Evolutionary conservation across 2,888 invertebrate species (phyloP).

Genomic region (Coecobrya sp.): DNA sequence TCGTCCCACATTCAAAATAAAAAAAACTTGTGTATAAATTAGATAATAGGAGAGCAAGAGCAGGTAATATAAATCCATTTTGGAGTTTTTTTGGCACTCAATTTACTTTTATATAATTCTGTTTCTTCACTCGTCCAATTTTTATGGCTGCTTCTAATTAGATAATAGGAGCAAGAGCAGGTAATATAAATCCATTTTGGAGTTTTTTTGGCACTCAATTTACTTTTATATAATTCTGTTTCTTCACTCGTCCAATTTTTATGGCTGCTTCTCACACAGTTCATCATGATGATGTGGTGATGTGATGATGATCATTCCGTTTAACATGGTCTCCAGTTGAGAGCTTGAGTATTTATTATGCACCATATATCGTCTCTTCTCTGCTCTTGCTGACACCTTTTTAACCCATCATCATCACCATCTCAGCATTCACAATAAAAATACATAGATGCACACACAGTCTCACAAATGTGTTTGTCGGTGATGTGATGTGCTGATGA

Average conservation of each 20-base stretch:
- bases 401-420: conserved; percentile 36
- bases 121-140: conserved; percentile 24
- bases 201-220: conserved; percentile 56
- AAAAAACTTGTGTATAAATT: too few relatives aligned
- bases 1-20: conserved; percentile 35
- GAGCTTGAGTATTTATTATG: not conserved
- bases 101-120: conserved; percentile 62
- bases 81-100: conserved; percentile 47
- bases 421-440: not conserved
- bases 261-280: conserved; percentile 27
- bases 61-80: conserved; percentile 45
- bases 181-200: conserved; percentile 46
- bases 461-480: conserved; percentile 13
- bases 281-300: conserved; percentile 10
- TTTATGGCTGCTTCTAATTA: conserved; percentile 24
- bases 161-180: not conserved
- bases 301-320: not conserved
- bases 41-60: not conserved
- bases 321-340: conserved; percentile 26
- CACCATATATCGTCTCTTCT: not conserved
- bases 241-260: conserved; percentile 40
- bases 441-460: not conserved
- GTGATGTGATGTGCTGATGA: conserved; percentile 36
- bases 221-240: conserved; percentile 50
- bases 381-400: conserved; percentile 66